Conservation (phyloP, 2,888 invertebrate genomes). For the Hermaeophaga mercurialis region DNA sequence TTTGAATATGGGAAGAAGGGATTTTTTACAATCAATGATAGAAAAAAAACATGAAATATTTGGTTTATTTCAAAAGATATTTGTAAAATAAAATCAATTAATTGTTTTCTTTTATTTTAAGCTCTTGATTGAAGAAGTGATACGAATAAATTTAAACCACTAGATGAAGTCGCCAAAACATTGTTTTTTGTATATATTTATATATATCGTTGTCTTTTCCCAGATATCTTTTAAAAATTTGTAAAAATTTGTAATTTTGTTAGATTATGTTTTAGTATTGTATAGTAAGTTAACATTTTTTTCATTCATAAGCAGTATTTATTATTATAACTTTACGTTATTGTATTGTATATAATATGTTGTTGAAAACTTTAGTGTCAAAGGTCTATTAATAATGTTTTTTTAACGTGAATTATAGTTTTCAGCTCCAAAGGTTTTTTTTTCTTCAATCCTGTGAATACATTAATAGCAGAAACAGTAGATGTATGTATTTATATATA, state of each 20-base stretch:
- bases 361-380: constrained; percentile 43
- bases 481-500: too few relatives aligned
- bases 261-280: constrained; percentile 35
- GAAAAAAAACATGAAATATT: too few relatives aligned
- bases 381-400: constrained; percentile 43
- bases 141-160: constrained; percentile 20
- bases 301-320: constrained; percentile 40
- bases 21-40: too few relatives aligned
- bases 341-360: constrained; percentile 44
- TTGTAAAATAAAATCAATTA: not conserved
- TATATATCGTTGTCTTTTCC: constrained; percentile 31
- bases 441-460: too few relatives aligned
- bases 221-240: constrained; percentile 26
- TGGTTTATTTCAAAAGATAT: too few relatives aligned
- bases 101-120: constrained; percentile 4
- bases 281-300: constrained; percentile 34
- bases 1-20: too few relatives aligned
- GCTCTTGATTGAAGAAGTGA: constrained; percentile 20
- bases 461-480: too few relatives aligned
- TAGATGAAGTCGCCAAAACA: constrained; percentile 27
- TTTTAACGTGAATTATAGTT: constrained; percentile 46
- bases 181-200: constrained; percentile 26
- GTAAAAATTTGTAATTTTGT: constrained; percentile 38
- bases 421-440: constrained; percentile 28
- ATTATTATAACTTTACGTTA: constrained; percentile 41